phyloP scores from a whole-genome alignment of 1,140 invertebrate genomes.

The Lepeophtheirus salmonis region DNA sequence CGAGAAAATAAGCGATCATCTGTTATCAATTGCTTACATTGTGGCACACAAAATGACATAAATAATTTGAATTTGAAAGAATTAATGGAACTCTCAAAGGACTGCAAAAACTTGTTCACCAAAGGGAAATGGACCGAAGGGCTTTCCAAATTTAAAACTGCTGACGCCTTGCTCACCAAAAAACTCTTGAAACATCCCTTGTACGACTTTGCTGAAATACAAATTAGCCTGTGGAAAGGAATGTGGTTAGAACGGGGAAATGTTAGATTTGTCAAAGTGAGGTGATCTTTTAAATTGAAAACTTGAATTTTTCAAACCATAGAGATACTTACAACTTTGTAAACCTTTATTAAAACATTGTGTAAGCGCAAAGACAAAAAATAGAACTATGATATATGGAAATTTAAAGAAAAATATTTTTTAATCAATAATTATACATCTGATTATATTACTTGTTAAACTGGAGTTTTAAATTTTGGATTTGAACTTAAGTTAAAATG shows the following conservation, averaged over 20 bases:
- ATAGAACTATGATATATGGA: too few relatives aligned
- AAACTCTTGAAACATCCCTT: constrained; percentile 1
- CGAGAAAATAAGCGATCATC: background rate
- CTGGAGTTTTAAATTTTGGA: too few relatives aligned
- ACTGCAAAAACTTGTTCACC: background rate
- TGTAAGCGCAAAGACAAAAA: too few relatives aligned
- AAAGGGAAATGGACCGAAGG: constrained; percentile 7
- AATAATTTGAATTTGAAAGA: background rate
- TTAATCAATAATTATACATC: too few relatives aligned
- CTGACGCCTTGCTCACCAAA: background rate
- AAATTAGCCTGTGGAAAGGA: constrained; percentile 6
- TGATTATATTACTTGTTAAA: too few relatives aligned
- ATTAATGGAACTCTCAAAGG: background rate
- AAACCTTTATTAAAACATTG: too few relatives aligned
- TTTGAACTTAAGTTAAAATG: too few relatives aligned
- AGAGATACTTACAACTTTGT: too few relatives aligned
- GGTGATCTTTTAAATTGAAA: too few relatives aligned
- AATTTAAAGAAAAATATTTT: too few relatives aligned
- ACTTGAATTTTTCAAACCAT: too few relatives aligned
- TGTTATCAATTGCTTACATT: background rate
- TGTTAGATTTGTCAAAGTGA: constrained; percentile 3
- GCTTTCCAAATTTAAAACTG: background rate
- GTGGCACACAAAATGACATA: background rate
- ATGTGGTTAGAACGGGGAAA: constrained; percentile 5
- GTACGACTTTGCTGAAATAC: background rate